phyloP scores from a whole-genome alignment of 1,140 invertebrate genomes.

The Lordiphosa clarofinis region DNA sequence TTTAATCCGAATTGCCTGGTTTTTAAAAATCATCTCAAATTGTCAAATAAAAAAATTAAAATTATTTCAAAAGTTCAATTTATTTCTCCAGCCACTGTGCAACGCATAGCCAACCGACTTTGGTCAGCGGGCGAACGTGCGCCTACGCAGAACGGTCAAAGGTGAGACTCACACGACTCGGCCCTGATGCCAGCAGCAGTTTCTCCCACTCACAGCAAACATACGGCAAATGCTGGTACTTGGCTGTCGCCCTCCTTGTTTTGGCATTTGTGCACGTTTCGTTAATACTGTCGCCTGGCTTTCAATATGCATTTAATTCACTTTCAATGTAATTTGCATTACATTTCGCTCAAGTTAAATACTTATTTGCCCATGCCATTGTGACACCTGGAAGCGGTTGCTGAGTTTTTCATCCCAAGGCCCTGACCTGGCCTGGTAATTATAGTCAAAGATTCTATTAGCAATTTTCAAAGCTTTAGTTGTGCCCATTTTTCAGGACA shows the following conservation, averaged over 20 bases:
- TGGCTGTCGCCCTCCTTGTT: conserved; percentile 14
- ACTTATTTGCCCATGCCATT: too few species aligned
- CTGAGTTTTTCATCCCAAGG: neutral
- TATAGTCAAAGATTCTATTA: conserved; percentile 36
- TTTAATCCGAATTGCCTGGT: too few species aligned
- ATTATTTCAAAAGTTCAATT: too few species aligned
- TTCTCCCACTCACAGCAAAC: conserved; percentile 48
- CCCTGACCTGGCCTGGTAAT: conserved; percentile 20
- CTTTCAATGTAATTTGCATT: conserved; percentile 41
- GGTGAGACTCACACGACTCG: too few species aligned
- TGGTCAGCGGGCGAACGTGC: conserved; percentile 29
- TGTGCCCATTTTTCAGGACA: conserved; percentile 35
- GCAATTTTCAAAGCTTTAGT: conserved; percentile 55
- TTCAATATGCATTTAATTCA: conserved; percentile 54
- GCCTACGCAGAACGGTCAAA: conserved; percentile 18
- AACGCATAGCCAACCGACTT: conserved; percentile 37
- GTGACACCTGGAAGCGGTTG: too few species aligned
- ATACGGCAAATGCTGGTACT: conserved; percentile 29
- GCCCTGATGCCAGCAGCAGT: too few species aligned
- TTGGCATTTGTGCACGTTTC: conserved; percentile 67
- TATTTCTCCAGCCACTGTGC: neutral
- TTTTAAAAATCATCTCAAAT: too few species aligned
- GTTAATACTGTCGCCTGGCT: conserved; percentile 38
- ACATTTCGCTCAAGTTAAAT: conserved; percentile 11
- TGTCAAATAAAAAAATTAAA: too few species aligned